These are phyloP conservation scores for Tachina grossa DNA, from an alignment of 2,888 invertebrate species.

Conservation along the genomic window DNA sequence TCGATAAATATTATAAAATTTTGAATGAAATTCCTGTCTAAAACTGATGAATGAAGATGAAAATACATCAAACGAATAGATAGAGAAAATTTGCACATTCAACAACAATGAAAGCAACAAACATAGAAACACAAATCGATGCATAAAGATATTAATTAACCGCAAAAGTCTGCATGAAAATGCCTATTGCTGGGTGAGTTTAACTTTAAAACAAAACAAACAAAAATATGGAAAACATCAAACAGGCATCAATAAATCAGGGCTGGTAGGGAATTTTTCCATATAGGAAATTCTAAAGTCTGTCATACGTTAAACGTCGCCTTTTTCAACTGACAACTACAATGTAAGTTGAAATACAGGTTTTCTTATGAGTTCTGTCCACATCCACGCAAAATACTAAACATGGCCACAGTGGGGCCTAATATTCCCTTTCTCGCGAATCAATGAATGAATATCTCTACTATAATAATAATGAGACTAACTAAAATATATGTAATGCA, in stretches of 20 bases:
- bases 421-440: too few relatives aligned
- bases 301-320: too few relatives aligned
- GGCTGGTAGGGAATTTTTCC: slow-evolving; percentile 36
- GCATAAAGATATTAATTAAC: slow-evolving; percentile 73
- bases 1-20: slow-evolving; percentile 51
- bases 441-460: too few relatives aligned
- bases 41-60: slow-evolving; percentile 60
- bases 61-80: slow-evolving; percentile 58
- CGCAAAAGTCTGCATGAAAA: slow-evolving; percentile 73
- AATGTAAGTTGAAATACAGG: too few relatives aligned
- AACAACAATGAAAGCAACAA: slow-evolving; percentile 56
- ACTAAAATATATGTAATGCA: too few relatives aligned
- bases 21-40: slow-evolving; percentile 39
- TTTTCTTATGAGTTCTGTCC: too few relatives aligned
- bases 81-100: slow-evolving; percentile 50
- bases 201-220: slow-evolving; percentile 19
- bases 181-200: slow-evolving; percentile 57
- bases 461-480: too few relatives aligned
- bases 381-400: too few relatives aligned
- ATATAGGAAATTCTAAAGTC: too few relatives aligned
- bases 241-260: slow-evolving; percentile 54
- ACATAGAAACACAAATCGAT: slow-evolving; percentile 29
- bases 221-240: slow-evolving; percentile 26
- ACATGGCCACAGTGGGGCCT: too few relatives aligned
- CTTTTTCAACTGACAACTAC: too few relatives aligned